Conservation (phyloP, 1,140 invertebrate genomes). For the Pseudomyrmex gracilis region DNA sequence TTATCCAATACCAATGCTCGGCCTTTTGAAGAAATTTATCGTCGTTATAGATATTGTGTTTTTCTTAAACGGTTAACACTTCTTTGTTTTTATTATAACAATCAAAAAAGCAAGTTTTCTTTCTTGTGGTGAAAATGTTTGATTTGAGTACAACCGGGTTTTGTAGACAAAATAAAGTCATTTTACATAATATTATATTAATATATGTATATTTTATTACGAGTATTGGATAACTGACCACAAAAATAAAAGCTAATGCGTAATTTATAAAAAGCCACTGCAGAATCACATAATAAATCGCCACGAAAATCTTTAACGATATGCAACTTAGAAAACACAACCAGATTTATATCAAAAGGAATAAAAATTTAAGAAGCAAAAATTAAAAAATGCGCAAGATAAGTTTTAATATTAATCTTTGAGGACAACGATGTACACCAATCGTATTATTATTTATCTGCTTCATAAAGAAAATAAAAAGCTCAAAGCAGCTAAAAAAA, state of each 20-base stretch:
- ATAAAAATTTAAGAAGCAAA: constrained; percentile 27
- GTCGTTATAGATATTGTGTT: constrained; percentile 32
- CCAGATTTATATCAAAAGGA: constrained; percentile 12
- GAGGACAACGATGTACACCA: not conserved
- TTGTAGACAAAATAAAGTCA: not conserved
- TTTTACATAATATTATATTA: not conserved
- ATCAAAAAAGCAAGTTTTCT: not conserved
- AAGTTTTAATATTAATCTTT: constrained; percentile 26
- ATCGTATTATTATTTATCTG: constrained; percentile 8
- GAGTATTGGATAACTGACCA: constrained; percentile 84
- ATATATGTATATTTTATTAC: constrained; percentile 19
- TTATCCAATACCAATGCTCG: constrained; percentile 83
- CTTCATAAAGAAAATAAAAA: constrained; percentile 40
- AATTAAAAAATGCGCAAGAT: constrained; percentile 1
- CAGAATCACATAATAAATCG: constrained; percentile 24
- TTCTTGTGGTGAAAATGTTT: not conserved
- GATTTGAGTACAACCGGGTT: not conserved
- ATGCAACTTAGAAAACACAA: constrained; percentile 28
- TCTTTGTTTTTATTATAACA: not conserved
- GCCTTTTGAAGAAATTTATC: constrained; percentile 61
- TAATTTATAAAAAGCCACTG: constrained; percentile 54
- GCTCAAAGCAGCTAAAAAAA: constrained; percentile 32
- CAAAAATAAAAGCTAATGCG: constrained; percentile 59
- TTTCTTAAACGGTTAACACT: not conserved
- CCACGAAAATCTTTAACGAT: constrained; percentile 30